Conservation (phyloP, 2,888 invertebrate genomes). For the Erannis defoliaria region DNA sequence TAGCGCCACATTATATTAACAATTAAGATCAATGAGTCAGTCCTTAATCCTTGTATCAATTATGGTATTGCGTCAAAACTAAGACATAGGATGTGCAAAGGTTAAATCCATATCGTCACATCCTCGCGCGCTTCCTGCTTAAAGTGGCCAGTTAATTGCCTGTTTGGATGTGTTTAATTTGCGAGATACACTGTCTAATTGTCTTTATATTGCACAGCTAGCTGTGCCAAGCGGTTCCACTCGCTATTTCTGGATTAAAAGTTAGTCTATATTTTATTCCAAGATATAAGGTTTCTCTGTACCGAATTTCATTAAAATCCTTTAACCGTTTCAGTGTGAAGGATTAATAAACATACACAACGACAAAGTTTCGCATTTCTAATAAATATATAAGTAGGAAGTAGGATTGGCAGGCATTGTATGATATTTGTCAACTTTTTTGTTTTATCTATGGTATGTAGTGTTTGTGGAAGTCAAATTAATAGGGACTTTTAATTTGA, state of each 20-base stretch:
- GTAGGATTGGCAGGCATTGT: slow-evolving; percentile 50
- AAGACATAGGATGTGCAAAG: slow-evolving; percentile 82
- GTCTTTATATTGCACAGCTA: slow-evolving; percentile 33
- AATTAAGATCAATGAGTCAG: slow-evolving; percentile 58
- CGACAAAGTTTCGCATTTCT: too few species aligned
- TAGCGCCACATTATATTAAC: slow-evolving; percentile 40
- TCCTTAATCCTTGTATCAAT: slow-evolving; percentile 54
- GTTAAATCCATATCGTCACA: slow-evolving; percentile 83
- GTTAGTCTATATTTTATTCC: too few species aligned
- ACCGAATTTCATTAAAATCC: too few species aligned
- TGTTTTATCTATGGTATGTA: neutral
- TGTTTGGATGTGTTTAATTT: slow-evolving; percentile 60
- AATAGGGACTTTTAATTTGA: too few species aligned
- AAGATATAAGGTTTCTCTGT: too few species aligned
- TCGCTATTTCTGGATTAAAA: too few species aligned
- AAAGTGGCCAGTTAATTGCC: slow-evolving; percentile 73
- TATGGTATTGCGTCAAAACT: slow-evolving; percentile 63
- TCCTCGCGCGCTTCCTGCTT: slow-evolving; percentile 82
- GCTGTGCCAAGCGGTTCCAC: too few species aligned
- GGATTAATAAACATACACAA: too few species aligned
- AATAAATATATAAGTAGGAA: too few species aligned
- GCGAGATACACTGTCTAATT: slow-evolving; percentile 47
- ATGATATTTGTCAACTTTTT: slow-evolving; percentile 49
- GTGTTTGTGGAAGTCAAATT: neutral
- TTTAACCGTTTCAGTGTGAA: too few species aligned